These are phyloP conservation scores for Lagodon rhomboides DNA, from an alignment of 2,797 vertebrate species.

Conservation along the genomic window DNA sequence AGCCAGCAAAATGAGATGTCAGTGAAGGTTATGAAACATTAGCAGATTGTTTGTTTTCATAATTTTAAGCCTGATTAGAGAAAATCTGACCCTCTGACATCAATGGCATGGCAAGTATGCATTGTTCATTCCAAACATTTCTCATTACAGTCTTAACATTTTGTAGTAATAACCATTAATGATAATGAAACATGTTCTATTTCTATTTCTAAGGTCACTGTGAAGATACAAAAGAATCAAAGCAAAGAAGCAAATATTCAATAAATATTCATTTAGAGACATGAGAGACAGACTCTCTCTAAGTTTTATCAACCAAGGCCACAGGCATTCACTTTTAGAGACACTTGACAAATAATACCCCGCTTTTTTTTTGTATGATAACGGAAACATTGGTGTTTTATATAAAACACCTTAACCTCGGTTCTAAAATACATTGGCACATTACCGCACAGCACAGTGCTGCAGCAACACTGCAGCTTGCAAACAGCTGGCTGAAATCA, in stretches of 20 bases:
- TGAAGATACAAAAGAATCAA: background rate
- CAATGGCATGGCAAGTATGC: background rate
- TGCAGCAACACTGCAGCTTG: conserved; percentile 30
- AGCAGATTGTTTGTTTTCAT: background rate
- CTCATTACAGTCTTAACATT: background rate
- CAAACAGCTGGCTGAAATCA: conserved; percentile 56
- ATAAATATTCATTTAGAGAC: background rate
- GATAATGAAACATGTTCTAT: background rate
- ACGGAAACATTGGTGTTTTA: background rate
- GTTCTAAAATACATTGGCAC: conserved; percentile 15
- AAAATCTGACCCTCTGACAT: background rate
- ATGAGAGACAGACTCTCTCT: background rate
- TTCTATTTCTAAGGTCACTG: background rate
- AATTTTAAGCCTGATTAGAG: background rate
- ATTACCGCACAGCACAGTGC: background rate
- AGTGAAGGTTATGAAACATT: background rate
- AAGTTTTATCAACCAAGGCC: background rate
- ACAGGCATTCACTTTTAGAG: background rate
- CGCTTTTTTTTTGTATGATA: background rate
- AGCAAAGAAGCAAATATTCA: background rate
- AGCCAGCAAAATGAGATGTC: background rate
- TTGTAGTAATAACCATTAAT: background rate
- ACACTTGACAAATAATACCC: background rate
- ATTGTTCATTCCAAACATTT: background rate
- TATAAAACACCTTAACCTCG: background rate